Conservation (phyloP, 2,113 vertebrate species). For the Crotalus helleri region DNA sequence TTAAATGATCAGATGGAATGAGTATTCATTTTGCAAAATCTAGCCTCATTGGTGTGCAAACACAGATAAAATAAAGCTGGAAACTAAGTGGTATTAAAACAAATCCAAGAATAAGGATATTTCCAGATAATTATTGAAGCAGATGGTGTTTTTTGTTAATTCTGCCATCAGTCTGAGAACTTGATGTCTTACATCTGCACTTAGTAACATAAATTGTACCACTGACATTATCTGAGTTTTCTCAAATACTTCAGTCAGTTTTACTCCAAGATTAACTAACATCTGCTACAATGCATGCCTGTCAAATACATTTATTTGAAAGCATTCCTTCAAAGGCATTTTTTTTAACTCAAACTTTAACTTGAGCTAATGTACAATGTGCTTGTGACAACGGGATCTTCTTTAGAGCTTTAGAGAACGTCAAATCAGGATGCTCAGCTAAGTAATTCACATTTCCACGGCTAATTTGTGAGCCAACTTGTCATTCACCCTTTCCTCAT, state of each 20-base stretch:
- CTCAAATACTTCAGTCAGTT: conserved; percentile 82
- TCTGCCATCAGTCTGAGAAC: conserved; percentile 83
- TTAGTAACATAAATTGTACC: conserved; percentile 82
- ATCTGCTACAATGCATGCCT: conserved; percentile 73
- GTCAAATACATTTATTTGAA: conserved; percentile 67
- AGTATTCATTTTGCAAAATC: conserved; percentile 73
- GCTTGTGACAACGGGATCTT: background rate
- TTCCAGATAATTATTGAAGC: conserved; percentile 84
- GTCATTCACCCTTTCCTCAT: background rate
- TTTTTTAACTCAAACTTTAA: conserved; percentile 56
- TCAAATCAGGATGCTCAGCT: background rate
- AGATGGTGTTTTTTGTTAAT: conserved; percentile 84
- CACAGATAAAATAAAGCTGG: conserved; percentile 78
- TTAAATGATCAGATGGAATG: conserved; percentile 77
- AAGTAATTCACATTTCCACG: background rate
- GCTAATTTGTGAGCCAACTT: background rate
- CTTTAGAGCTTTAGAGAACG: background rate
- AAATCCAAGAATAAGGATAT: conserved; percentile 78
- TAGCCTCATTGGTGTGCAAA: conserved; percentile 74
- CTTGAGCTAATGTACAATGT: conserved; percentile 45
- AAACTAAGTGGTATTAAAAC: conserved; percentile 74
- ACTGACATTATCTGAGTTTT: conserved; percentile 82
- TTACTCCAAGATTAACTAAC: conserved; percentile 79
- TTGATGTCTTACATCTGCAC: conserved; percentile 86
- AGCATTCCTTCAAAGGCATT: conserved; percentile 63